A percentile compares a stretch with the other conserved stretches of the same genome.
Evolutionary conservation across 2,888 invertebrate genomes (phyloP).

Genomic region (Apocheima hispidaria): DNA sequence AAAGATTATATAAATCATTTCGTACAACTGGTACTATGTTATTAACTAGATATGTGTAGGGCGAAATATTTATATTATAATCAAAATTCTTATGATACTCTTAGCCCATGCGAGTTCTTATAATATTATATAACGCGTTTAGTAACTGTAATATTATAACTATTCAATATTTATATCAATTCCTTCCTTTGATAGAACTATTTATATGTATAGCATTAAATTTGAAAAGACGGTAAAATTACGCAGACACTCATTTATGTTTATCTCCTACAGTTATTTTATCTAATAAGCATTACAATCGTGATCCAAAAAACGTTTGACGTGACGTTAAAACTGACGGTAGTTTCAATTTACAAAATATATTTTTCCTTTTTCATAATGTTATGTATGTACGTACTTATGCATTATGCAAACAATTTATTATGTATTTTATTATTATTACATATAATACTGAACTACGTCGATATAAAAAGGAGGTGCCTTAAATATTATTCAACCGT

Average conservation of each 20-base stretch:
- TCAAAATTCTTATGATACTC: conserved; percentile 39
- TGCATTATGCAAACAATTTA: not conserved
- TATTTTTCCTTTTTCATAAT: not conserved
- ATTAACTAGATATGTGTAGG: conserved; percentile 37
- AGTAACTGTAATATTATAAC: conserved; percentile 43
- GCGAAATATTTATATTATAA: conserved; percentile 35
- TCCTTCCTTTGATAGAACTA: conserved; percentile 68
- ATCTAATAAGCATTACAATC: conserved; percentile 17
- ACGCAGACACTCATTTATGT: conserved; percentile 7
- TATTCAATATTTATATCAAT: conserved; percentile 64
- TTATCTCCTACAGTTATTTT: conserved; percentile 1
- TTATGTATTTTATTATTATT: not conserved
- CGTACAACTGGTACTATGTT: conserved; percentile 33
- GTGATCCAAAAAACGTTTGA: conserved; percentile 1
- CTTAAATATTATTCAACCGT: not conserved
- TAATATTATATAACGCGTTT: conserved; percentile 43
- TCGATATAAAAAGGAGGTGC: not conserved
- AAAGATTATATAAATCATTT: conserved; percentile 4
- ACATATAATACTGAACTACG: conserved; percentile 12
- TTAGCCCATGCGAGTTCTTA: conserved; percentile 41
- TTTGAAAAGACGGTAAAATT: conserved; percentile 23
- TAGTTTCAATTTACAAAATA: not conserved
- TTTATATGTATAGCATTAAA: conserved; percentile 31
- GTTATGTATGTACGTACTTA: conserved; percentile 7
- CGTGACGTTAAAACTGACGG: not conserved